These are phyloP conservation scores for Melanotaenia boesemani DNA, from an alignment of 2,797 vertebrate genomes.

Conservation along the genomic window DNA sequence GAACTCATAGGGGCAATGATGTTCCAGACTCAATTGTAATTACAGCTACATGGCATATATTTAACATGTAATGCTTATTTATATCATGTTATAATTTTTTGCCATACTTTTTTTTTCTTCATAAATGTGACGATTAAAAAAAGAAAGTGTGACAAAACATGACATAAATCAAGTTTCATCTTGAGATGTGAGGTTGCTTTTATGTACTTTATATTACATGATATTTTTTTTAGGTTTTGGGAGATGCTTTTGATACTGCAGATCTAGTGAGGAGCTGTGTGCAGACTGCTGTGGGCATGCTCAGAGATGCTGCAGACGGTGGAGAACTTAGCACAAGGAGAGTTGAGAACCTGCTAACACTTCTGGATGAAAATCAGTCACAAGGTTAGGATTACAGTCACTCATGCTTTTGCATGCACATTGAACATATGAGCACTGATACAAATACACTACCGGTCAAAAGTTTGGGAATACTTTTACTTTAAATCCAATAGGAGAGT, in stretches of 20 bases:
- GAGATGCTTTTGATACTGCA: constrained; percentile 18
- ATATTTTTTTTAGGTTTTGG: constrained; percentile 21
- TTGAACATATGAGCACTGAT: background rate
- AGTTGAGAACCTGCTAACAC: constrained; percentile 80
- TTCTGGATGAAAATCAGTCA: constrained; percentile 42
- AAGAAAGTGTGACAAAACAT: too few relatives aligned
- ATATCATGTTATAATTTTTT: too few relatives aligned
- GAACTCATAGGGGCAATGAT: too few relatives aligned
- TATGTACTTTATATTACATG: background rate
- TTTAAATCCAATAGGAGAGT: too few relatives aligned
- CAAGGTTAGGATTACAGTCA: constrained; percentile 16
- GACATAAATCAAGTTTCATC: background rate
- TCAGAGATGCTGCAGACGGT: constrained; percentile 71
- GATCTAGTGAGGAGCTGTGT: constrained; percentile 63
- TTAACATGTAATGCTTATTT: too few relatives aligned
- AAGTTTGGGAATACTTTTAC: too few relatives aligned
- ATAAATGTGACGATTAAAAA: too few relatives aligned
- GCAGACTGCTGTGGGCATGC: constrained; percentile 84
- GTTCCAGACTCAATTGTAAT: too few relatives aligned
- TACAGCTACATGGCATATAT: too few relatives aligned
- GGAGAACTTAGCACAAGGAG: constrained; percentile 73
- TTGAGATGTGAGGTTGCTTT: background rate
- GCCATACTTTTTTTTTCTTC: too few relatives aligned
- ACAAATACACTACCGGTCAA: background rate
- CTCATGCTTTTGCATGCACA: background rate